A percentile compares a stretch with the other conserved stretches of the same genome.
Evolutionary conservation across 2,888 invertebrate genomes (phyloP).

Genomic region (Noctua fimbriata): DNA sequence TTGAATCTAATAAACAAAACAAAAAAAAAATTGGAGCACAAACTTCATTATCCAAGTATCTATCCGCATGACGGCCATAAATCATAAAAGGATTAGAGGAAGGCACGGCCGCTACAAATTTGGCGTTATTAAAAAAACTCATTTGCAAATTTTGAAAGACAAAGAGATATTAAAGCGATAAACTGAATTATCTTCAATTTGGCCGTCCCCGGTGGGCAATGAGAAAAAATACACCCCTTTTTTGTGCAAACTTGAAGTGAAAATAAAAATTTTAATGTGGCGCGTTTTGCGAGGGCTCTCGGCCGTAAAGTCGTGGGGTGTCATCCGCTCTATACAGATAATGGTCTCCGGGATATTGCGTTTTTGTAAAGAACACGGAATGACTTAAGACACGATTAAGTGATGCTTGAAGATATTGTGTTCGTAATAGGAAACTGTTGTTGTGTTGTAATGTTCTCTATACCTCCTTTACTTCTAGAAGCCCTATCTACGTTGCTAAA

Average conservation of each 20-base stretch:
- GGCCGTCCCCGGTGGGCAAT: constrained; percentile 77
- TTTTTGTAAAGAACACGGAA: constrained; percentile 37
- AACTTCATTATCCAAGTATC: constrained; percentile 78
- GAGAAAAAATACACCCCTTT: constrained; percentile 80
- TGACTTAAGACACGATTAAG: constrained; percentile 51
- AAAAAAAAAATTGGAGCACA: constrained; percentile 71
- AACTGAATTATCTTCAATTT: constrained; percentile 87
- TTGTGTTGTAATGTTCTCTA: constrained; percentile 9
- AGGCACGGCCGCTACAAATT: constrained; percentile 83
- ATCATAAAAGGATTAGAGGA: constrained; percentile 85
- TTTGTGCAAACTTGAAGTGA: constrained; percentile 73
- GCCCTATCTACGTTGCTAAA: neutral
- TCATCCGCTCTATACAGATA: constrained; percentile 67
- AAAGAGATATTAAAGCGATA: constrained; percentile 89
- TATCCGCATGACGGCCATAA: constrained; percentile 79
- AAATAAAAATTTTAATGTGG: constrained; percentile 83
- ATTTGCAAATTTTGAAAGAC: constrained; percentile 90
- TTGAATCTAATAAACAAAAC: constrained; percentile 75
- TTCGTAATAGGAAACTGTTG: constrained; percentile 24
- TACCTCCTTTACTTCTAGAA: neutral
- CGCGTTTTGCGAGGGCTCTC: constrained; percentile 65
- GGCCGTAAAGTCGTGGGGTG: constrained; percentile 68
- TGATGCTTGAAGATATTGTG: constrained; percentile 47
- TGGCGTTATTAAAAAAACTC: constrained; percentile 90
- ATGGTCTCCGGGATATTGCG: constrained; percentile 51